Evolutionary conservation across 2,113 vertebrate genomes (phyloP), one percentile per base, ranked within the genome.

Genomic region (Elephantulus edwardii): DNA sequence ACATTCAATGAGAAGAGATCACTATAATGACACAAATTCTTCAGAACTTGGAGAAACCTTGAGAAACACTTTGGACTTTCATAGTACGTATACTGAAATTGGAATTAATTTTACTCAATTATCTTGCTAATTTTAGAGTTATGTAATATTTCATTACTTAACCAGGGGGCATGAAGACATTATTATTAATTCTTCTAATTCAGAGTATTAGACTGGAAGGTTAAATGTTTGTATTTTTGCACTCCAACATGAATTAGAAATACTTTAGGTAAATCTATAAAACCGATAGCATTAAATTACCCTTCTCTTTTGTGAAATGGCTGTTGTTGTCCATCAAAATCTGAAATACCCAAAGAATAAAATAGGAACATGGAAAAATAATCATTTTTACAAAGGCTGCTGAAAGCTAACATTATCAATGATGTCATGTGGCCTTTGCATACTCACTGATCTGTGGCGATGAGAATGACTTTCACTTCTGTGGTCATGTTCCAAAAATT

Each of bases 161-260:
- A 58, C 28, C 64, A 83, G 50, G 78, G 50, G 1, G 7, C 26
- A 11, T 78, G 79, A 74, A 77, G 28, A 86, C 33, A 66, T 58
- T 46, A 60, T 86, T 26, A 12, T 6, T 62, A 28, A 60, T 86
- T 91, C 60, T 54, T 70, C 12, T 44, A 79, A 20, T 38, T 82
- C 52, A 72, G 14, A 78, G 5, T 64, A 50, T 74, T 60, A 84
- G 56, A 48, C n/a, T 86, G 81, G 56, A 54, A 95, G 54, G 88
- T 12, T n/a, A 8, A 76, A 66, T 88, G 12, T 90, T 90, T 85
- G 48, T 74, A 28, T 83, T 80, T 78, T 66, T 87, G 86, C 26
- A 75, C 38, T 56, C 28, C 26, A 14, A 14, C 26, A 44, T 72
- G 44, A 86, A 87, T 92, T 62, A 88, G 38, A 38, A 84, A 66